phyloP scores from a whole-genome alignment of 2,113 vertebrate species.

The Melozone crissalis region DNA sequence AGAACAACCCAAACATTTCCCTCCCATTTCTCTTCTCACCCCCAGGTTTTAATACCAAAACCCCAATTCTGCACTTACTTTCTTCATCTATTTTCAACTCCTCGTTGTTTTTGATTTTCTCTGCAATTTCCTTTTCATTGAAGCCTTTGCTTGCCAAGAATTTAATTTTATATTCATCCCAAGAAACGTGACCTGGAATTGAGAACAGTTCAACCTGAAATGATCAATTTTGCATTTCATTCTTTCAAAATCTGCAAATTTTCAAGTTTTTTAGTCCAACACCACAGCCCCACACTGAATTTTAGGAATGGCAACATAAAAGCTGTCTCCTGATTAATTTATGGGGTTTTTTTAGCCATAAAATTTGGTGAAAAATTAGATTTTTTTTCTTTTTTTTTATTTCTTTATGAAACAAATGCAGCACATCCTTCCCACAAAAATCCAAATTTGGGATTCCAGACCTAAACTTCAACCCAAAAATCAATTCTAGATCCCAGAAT shows the following conservation, averaged over 20 bases:
- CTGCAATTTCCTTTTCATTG: constrained; percentile 84
- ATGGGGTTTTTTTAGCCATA: not conserved
- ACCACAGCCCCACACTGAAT: not conserved
- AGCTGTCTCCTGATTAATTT: not conserved
- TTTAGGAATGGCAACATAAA: not conserved
- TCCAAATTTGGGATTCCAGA: not conserved
- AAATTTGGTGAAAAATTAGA: not conserved
- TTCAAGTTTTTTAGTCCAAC: rapidly evolving
- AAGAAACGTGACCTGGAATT: constrained; percentile 84
- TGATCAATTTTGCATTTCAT: rapidly evolving
- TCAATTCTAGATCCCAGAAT: not conserved
- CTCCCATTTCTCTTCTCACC: not conserved
- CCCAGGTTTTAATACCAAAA: not conserved
- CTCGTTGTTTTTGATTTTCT: constrained; percentile 89
- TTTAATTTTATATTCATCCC: constrained; percentile 94
- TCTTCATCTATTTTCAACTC: constrained; percentile 95
- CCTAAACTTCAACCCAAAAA: not conserved
- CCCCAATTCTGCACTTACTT: constrained; percentile 79
- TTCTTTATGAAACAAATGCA: not conserved
- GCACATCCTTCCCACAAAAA: rapidly evolving
- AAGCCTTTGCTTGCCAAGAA: constrained; percentile 96
- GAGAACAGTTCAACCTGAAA: not conserved
- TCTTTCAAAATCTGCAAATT: not conserved
- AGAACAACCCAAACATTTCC: not conserved
- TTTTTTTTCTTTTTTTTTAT: not conserved